These are phyloP conservation scores for Formica selysi DNA, from an alignment of 1,140 invertebrate species.

Conservation along the genomic window DNA sequence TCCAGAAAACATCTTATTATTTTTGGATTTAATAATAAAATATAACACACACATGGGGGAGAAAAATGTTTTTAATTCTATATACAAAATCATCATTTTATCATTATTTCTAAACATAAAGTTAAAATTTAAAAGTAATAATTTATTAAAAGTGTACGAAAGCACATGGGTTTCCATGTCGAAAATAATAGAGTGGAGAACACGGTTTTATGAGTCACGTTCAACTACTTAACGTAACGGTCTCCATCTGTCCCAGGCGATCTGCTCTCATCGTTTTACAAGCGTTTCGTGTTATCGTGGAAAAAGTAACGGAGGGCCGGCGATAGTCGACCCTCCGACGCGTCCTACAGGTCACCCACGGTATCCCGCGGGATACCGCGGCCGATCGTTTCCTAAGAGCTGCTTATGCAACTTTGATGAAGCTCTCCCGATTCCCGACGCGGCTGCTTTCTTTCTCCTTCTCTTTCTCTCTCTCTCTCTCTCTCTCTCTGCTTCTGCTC, in stretches of 20 bases:
- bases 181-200: not conserved
- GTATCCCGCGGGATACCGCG: constrained; percentile 79
- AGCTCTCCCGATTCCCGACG: constrained; percentile 74
- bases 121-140: not conserved
- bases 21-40: not conserved
- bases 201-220: constrained; percentile 73
- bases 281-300: constrained; percentile 59
- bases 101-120: not conserved
- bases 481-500: constrained; percentile 17
- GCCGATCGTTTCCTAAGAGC: constrained; percentile 86
- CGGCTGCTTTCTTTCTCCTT: not conserved
- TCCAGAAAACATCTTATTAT: not conserved
- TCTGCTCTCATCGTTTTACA: constrained; percentile 66
- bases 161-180: not conserved
- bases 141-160: not conserved
- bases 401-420: constrained; percentile 86
- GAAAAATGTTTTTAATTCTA: not conserved
- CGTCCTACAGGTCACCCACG: constrained; percentile 79
- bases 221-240: constrained; percentile 74
- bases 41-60: not conserved
- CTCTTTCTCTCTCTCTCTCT: not conserved
- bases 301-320: constrained; percentile 53
- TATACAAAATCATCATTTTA: not conserved
- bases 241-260: constrained; percentile 71
- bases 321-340: constrained; percentile 82